Conservation (phyloP, 2,113 vertebrate species). For the Promerops cafer region DNA sequence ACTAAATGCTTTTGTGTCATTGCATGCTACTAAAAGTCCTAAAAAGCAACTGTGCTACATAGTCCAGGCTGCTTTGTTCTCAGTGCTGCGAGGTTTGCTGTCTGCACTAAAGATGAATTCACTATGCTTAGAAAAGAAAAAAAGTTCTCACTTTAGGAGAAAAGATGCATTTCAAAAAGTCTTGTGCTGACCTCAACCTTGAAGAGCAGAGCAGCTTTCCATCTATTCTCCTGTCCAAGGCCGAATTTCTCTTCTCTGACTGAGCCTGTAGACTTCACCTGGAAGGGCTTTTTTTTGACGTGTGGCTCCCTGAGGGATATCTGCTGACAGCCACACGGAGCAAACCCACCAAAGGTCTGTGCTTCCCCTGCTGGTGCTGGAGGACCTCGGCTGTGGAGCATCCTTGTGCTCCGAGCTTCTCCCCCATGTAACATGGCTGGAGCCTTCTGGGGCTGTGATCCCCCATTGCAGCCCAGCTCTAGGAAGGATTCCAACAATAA, state of each 20-base stretch:
- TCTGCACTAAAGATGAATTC: not conserved
- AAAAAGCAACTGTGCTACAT: not conserved
- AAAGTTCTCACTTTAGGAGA: not conserved
- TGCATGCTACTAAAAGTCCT: constrained; percentile 25
- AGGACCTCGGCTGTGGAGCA: not conserved
- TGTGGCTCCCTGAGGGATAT: not conserved
- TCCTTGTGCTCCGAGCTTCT: not conserved
- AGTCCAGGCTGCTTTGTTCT: constrained; percentile 19
- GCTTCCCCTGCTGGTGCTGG: not conserved
- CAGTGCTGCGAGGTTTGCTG: not conserved
- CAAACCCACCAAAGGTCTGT: rapidly evolving
- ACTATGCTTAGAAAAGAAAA: not conserved
- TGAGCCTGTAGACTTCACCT: not conserved
- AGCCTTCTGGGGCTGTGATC: not conserved
- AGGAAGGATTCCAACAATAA: not conserved
- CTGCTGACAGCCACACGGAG: not conserved
- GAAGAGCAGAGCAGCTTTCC: not conserved
- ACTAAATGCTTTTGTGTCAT: constrained; percentile 26
- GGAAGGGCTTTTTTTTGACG: not conserved
- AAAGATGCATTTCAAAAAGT: not conserved
- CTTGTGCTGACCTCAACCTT: not conserved
- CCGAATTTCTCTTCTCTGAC: not conserved
- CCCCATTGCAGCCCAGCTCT: not conserved
- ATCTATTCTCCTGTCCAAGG: not conserved
- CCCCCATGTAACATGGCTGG: rapidly evolving